Evolutionary conservation across 2,888 invertebrate species (phyloP).

Genomic region (Dromius quadrimaculatus): DNA sequence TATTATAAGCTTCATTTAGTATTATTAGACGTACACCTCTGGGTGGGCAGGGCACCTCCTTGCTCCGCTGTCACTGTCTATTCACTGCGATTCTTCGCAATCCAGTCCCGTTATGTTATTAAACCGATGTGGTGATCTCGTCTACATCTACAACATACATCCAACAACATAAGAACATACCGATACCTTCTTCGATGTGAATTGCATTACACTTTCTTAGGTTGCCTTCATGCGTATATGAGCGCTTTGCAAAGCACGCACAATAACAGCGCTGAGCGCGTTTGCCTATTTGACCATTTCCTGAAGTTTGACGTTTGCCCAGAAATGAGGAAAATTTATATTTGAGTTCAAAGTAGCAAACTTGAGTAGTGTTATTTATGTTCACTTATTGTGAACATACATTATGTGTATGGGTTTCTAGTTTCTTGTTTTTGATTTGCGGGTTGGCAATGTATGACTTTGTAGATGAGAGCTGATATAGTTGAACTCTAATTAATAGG

Average conservation of each 20-base stretch:
- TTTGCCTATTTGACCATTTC: background rate
- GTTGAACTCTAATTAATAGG: background rate
- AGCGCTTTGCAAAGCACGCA: no score
- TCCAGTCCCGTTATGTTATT: slow-evolving; percentile 33
- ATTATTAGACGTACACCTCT: background rate
- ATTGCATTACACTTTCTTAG: slow-evolving; percentile 2
- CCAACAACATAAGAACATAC: no score
- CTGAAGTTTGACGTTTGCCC: slow-evolving; percentile 10
- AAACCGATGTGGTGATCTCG: slow-evolving; percentile 16
- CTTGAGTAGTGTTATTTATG: background rate
- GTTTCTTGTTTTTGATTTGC: background rate
- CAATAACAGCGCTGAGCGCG: background rate
- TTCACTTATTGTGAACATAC: background rate
- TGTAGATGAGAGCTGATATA: background rate
- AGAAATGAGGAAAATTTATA: background rate
- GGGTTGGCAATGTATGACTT: background rate
- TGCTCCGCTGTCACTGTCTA: slow-evolving; percentile 12
- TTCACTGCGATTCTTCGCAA: slow-evolving; percentile 18
- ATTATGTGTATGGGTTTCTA: background rate
- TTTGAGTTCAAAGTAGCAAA: background rate
- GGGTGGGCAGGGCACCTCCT: background rate
- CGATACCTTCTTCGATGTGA: slow-evolving; percentile 8
- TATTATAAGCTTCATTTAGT: background rate
- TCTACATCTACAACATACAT: slow-evolving; percentile 10
- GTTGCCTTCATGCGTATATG: no score